These are phyloP conservation scores for Palloptera scutellata DNA, from an alignment of 2,888 invertebrate species.

Conservation along the genomic window DNA sequence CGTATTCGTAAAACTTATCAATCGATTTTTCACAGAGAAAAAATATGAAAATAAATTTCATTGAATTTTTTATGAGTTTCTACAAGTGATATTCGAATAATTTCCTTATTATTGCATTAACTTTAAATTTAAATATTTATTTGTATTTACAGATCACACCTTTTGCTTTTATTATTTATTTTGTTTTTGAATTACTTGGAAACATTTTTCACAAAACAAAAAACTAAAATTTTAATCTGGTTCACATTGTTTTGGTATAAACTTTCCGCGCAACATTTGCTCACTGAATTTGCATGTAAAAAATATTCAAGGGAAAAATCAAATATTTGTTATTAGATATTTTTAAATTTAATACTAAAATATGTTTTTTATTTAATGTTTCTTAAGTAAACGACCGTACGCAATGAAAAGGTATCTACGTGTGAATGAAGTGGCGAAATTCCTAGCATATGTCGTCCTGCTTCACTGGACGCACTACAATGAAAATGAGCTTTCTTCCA, in stretches of 20 bases:
- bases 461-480: conserved; percentile 13
- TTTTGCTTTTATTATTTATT: conserved; percentile 12
- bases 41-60: conserved; percentile 2
- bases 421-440: conserved; percentile 40
- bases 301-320: conserved; percentile 23
- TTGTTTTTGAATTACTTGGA: conserved; percentile 16
- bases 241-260: conserved; percentile 47
- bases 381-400: conserved; percentile 42
- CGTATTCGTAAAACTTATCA: conserved; percentile 9
- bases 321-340: conserved; percentile 32
- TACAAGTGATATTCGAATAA: not conserved
- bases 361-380: conserved; percentile 21
- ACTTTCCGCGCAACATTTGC: conserved; percentile 53
- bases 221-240: conserved; percentile 46
- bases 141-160: conserved; percentile 11
- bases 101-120: conserved; percentile 16
- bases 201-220: conserved; percentile 27
- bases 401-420: conserved; percentile 50
- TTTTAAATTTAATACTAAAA: conserved; percentile 19
- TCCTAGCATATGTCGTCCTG: conserved; percentile 33
- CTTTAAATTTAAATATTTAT: conserved; percentile 25
- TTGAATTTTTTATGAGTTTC: conserved; percentile 26
- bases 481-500: conserved; percentile 1
- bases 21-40: conserved; percentile 41
- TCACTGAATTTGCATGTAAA: conserved; percentile 31